Evolutionary conservation across 1,140 invertebrate species (phyloP), one percentile per base, ranked within the genome.

Genomic region (Conopomorpha cramerella): DNA sequence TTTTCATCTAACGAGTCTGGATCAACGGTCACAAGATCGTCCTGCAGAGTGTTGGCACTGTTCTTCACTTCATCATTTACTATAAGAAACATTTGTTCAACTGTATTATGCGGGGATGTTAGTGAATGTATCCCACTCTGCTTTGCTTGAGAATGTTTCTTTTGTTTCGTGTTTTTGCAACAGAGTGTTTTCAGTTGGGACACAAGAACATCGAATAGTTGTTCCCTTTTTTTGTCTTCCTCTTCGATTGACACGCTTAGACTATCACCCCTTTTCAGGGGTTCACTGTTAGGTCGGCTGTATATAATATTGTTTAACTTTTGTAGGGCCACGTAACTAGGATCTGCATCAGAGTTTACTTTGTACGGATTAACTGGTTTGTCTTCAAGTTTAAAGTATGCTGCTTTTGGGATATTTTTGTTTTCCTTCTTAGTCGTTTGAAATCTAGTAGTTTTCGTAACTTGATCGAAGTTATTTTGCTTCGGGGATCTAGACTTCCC

Each of bases 61-160:
- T 40, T 56, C 41, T 60, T 57, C 25, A 72, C 53, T 55, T 72
- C 70, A 13, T 74, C 67, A 42, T 71, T 72, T 18, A 72, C 38
- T 32, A 74, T 55, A 19, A 74, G 44, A 49, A 74, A 72, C 48
- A 74, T 58, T 30, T 63, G 56, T 48, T 74, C 64, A 23, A 49
- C 49, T 26, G 27, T 17, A 26, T 17, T 30, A 28, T 19, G 25
- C 41, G 34, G 41, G 36, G 27, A 16, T 16, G 34, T 17, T 34
- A 31, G 16, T 23, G 28, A 16, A 43, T 33, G 15, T 2, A 31
- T 23, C 4, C 4, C 19, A 6, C 19, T 23, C 19, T 23, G 19
- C 19, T 10, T 23, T 23, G 4, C 10, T 23, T 6, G 10, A 4
- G 19, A 23, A 23, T 10, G 19, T 4, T 49, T 45, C 23, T 38